Percentiles rank a stretch among this genome's conserved stretches.
These are phyloP conservation scores for Melanotaenia duboulayi DNA, from an alignment of 2,113 vertebrate genomes.

Conservation along the genomic window DNA sequence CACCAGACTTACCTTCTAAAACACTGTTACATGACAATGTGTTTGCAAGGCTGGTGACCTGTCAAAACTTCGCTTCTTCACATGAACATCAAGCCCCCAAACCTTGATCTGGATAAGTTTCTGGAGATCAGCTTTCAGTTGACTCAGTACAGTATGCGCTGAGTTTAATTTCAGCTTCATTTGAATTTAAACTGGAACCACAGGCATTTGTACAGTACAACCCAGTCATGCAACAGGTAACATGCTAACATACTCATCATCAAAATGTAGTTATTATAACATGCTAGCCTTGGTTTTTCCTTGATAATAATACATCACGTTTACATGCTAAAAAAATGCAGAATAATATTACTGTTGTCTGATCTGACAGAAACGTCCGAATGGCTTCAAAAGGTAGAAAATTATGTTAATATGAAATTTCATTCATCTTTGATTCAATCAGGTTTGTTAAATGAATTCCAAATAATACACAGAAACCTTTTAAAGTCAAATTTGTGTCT, in stretches of 20 bases:
- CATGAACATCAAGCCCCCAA: background rate
- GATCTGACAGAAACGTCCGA: no score
- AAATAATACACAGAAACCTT: no score
- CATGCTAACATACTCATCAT: background rate
- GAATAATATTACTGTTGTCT: no score
- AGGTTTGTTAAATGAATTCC: no score
- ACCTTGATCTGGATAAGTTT: constrained; percentile 14
- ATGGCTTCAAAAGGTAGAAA: no score
- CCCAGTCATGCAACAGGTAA: background rate
- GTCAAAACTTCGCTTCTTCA: background rate
- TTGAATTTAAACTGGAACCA: constrained; percentile 4
- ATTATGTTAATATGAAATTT: no score
- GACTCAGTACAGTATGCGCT: background rate
- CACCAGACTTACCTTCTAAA: background rate
- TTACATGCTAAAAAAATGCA: background rate
- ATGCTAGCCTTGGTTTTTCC: background rate
- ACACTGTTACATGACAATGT: background rate
- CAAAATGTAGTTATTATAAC: background rate
- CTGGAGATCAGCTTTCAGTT: constrained; percentile 31
- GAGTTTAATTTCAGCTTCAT: background rate
- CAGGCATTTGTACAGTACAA: background rate
- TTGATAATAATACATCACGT: no score
- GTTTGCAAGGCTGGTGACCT: background rate
- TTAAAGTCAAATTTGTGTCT: no score
- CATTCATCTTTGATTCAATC: no score